Percentiles rank a stretch among this genome's conserved stretches.
These are phyloP conservation scores for Echinometra lucunter DNA, from an alignment of 53 echinoderm and acorn worm species.

Conservation along the genomic window DNA sequence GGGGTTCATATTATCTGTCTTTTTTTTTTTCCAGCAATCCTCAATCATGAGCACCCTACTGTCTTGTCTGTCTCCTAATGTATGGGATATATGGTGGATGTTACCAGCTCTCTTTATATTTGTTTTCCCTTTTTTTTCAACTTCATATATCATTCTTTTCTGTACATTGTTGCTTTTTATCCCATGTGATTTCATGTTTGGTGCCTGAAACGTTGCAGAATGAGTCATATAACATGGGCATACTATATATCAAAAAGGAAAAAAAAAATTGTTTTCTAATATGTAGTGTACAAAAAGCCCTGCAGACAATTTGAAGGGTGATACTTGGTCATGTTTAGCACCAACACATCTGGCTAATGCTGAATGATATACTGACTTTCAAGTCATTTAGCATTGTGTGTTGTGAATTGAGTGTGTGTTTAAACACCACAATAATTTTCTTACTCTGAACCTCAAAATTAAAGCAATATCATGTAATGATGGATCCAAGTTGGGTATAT, in stretches of 20 bases:
- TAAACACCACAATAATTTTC: no score
- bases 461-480: no score
- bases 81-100: neutral
- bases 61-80: neutral
- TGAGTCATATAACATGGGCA: neutral
- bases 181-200: constrained; percentile 6
- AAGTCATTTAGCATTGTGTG: no score
- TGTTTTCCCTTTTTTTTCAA: neutral
- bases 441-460: no score
- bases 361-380: no score
- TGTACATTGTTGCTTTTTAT: neutral
- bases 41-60: neutral
- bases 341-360: no score
- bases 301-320: neutral
- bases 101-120: neutral
- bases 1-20: neutral
- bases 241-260: no score
- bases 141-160: neutral
- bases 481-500: no score
- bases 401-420: no score
- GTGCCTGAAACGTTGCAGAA: neutral
- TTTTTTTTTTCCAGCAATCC: neutral
- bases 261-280: no score
- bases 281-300: no score
- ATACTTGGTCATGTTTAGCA: neutral